phyloP scores from a whole-genome alignment of 1,140 invertebrate species.

The Apis dorsata region DNA sequence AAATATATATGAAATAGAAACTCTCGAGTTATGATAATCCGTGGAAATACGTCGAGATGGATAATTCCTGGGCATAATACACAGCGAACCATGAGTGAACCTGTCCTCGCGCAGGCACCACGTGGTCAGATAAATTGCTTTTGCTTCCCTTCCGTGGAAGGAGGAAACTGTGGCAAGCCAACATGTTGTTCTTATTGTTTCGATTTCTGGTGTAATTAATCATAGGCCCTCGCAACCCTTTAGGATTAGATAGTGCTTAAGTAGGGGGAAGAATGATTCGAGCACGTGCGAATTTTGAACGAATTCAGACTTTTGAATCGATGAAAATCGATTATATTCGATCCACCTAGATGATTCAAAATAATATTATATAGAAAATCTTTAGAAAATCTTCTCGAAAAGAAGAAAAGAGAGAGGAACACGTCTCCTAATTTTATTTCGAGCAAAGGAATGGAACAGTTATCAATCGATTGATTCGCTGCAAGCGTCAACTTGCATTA shows the following conservation, averaged over 20 bases:
- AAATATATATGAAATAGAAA: too few relatives aligned
- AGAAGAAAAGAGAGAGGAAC: too few relatives aligned
- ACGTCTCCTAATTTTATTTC: too few relatives aligned
- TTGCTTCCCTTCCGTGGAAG: slow-evolving; percentile 23
- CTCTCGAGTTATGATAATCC: slow-evolving; percentile 47
- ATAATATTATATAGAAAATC: too few relatives aligned
- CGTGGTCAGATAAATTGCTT: slow-evolving; percentile 51
- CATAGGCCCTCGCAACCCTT: neutral
- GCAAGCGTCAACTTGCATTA: neutral
- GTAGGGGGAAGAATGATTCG: neutral
- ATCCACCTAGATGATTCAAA: too few relatives aligned
- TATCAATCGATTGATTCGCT: neutral
- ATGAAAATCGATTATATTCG: too few relatives aligned
- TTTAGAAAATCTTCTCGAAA: too few relatives aligned
- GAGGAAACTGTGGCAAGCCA: neutral
- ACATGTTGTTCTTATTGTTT: slow-evolving; percentile 22
- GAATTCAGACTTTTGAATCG: neutral
- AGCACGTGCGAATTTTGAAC: neutral
- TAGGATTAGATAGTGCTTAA: neutral
- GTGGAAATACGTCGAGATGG: slow-evolving; percentile 5
- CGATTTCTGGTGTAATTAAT: slow-evolving; percentile 7
- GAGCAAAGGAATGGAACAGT: too few relatives aligned
- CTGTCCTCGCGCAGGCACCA: neutral
- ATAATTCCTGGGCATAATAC: slow-evolving; percentile 11
- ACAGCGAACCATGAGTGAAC: neutral